These are phyloP conservation scores for Limnodromus scolopaceus DNA, from an alignment of 2,797 vertebrate species.

Conservation along the genomic window DNA sequence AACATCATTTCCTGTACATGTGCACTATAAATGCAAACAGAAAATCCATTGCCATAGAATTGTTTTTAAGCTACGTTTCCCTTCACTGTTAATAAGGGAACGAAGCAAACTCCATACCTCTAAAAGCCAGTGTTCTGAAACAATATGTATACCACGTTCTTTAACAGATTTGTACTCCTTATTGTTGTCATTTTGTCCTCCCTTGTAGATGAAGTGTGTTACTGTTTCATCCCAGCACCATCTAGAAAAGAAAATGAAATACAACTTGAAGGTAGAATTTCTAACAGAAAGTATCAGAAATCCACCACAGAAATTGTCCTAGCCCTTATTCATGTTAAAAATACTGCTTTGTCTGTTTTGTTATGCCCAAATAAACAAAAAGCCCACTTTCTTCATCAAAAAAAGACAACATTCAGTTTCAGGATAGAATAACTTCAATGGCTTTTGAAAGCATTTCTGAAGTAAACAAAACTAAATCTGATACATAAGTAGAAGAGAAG, in stretches of 20 bases:
- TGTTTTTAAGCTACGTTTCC: not conserved
- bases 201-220: conserved; percentile 97
- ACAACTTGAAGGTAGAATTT: not conserved
- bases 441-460: not conserved
- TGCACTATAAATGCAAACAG: not conserved
- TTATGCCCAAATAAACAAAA: not conserved
- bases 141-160: conserved; percentile 89
- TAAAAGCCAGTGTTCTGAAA: conserved; percentile 95
- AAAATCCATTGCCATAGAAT: not conserved
- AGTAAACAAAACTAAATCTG: not conserved
- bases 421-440: not conserved
- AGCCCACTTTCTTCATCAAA: not conserved
- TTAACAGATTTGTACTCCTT: conserved; percentile 93
- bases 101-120: conserved; percentile 80
- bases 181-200: conserved; percentile 90
- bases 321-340: not conserved
- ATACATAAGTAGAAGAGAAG: not conserved
- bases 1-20: not conserved
- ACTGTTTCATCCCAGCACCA: conserved; percentile 95
- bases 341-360: not conserved
- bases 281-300: not conserved
- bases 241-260: conserved; percentile 74
- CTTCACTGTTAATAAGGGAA: not conserved
- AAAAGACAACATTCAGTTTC: not conserved
- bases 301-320: not conserved